Conservation (phyloP, 1,140 invertebrate species). For the Notospermus geniculatus region DNA sequence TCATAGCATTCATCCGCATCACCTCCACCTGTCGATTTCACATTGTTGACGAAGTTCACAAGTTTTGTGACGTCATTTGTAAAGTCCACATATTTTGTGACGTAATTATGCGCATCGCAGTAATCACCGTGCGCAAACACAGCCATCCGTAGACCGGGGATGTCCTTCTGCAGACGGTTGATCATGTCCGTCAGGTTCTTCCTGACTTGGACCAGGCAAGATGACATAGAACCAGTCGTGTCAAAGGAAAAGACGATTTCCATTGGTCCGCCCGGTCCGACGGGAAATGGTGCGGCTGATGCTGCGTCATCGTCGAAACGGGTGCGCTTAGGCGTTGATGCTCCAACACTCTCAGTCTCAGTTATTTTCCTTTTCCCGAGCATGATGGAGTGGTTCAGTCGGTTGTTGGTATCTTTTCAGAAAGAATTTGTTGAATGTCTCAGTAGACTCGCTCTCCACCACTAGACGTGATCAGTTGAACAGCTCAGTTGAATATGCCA, state of each 20-base stretch:
- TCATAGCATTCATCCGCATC: slow-evolving; percentile 46
- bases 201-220: slow-evolving; percentile 36
- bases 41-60: slow-evolving; percentile 36
- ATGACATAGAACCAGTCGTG: slow-evolving; percentile 48
- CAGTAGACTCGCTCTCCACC: too few species aligned
- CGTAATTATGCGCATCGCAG: slow-evolving; percentile 37
- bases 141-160: slow-evolving; percentile 39
- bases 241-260: slow-evolving; percentile 53
- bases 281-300: too few species aligned
- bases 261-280: slow-evolving; percentile 31
- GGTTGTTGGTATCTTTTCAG: too few species aligned
- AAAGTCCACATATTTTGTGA: slow-evolving; percentile 41
- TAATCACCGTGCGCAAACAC: slow-evolving; percentile 48
- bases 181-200: slow-evolving; percentile 43
- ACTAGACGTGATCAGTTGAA: too few species aligned
- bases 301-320: too few species aligned
- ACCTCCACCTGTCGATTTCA: slow-evolving; percentile 38
- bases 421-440: too few species aligned
- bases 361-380: too few species aligned
- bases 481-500: too few species aligned
- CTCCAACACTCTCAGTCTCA: too few species aligned
- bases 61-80: slow-evolving; percentile 32
- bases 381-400: too few species aligned
- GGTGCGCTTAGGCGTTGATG: too few species aligned
- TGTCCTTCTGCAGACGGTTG: slow-evolving; percentile 41